A percentile compares a stretch with the other conserved stretches of the same genome.
Evolutionary conservation across 2,113 vertebrate genomes (phyloP).

Genomic region (Parotia lawesii): DNA sequence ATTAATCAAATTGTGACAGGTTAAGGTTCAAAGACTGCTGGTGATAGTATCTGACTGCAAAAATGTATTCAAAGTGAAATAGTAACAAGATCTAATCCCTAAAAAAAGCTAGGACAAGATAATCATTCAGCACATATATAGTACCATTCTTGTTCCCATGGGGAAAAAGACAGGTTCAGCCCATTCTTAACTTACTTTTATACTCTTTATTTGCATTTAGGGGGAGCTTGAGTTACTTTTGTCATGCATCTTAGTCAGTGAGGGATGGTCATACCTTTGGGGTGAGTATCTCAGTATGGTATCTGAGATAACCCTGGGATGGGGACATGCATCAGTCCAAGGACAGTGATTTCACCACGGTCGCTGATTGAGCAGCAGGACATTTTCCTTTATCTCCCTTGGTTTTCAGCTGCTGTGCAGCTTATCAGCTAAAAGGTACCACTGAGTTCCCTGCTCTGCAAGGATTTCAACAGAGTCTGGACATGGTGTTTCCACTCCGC

Average conservation of each 20-base stretch:
- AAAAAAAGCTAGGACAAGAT: background rate
- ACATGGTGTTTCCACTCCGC: accelerated
- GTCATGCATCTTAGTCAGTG: background rate
- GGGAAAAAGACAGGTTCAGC: background rate
- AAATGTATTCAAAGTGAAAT: background rate
- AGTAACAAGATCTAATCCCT: background rate
- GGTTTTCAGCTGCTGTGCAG: background rate
- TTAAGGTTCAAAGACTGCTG: background rate
- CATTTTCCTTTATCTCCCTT: background rate
- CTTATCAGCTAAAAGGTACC: background rate
- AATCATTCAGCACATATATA: background rate
- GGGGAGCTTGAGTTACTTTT: background rate
- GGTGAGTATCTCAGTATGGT: background rate
- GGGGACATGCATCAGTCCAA: background rate
- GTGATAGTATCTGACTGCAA: background rate
- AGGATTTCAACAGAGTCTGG: background rate
- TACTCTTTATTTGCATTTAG: background rate
- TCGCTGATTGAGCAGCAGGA: background rate
- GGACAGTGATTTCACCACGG: accelerated
- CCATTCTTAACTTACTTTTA: background rate
- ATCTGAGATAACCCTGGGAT: background rate
- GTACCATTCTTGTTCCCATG: background rate
- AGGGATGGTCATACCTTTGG: accelerated
- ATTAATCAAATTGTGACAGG: background rate
- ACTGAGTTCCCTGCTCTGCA: background rate